A percentile compares a stretch with the other conserved stretches of the same genome.
Conservation (phyloP, 2,797 vertebrate genomes). For the Coluber constrictor region DNA sequence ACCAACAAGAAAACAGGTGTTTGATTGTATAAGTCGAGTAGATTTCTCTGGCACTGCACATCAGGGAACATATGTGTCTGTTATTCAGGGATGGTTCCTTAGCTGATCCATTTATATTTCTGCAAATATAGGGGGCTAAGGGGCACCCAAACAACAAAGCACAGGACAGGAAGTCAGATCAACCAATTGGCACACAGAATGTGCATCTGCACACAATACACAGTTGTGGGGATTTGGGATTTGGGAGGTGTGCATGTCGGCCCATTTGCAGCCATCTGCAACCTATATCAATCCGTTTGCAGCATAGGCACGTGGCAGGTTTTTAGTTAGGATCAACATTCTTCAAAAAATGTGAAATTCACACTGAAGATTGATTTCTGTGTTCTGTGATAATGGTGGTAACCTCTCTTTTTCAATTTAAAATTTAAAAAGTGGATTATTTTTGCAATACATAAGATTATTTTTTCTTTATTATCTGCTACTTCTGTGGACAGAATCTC, state of each 20-base stretch:
- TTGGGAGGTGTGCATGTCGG: too few species aligned
- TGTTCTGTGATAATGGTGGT: neutral
- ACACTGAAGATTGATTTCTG: neutral
- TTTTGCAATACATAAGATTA: neutral
- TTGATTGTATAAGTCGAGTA: neutral
- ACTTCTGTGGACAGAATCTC: neutral
- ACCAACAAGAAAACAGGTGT: neutral
- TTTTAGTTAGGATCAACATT: neutral
- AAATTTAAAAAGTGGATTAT: neutral
- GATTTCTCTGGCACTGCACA: too few species aligned
- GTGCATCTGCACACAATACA: too few species aligned
- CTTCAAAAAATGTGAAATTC: neutral
- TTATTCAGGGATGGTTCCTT: too few species aligned
- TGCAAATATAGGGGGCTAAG: too few species aligned
- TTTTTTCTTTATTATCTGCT: neutral
- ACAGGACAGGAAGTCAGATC: too few species aligned
- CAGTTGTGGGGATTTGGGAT: too few species aligned
- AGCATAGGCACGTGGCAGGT: neutral
- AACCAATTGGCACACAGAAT: too few species aligned
- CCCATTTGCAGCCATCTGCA: neutral
- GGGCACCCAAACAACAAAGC: too few species aligned
- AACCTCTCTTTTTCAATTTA: neutral
- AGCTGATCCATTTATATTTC: too few species aligned
- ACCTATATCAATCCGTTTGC: neutral
- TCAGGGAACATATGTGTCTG: too few species aligned